phyloP scores from a whole-genome alignment of 2,797 vertebrate species.

The Leptatherina wallacei region DNA sequence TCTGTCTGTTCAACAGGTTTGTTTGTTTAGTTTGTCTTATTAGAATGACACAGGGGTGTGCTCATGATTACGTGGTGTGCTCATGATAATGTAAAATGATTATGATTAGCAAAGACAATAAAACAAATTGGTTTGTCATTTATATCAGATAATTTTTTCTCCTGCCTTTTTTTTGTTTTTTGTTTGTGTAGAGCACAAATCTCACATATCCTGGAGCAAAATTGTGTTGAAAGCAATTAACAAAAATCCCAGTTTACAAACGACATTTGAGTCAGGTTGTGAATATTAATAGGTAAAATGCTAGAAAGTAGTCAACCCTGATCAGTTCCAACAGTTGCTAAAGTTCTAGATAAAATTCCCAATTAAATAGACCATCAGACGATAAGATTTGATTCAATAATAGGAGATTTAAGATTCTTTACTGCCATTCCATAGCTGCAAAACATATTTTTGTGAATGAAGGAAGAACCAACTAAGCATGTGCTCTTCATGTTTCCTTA shows the following conservation, averaged over 20 bases:
- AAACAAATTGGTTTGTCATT: no score
- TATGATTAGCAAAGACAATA: no score
- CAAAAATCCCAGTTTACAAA: neutral
- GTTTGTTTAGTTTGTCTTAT: neutral
- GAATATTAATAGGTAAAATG: no score
- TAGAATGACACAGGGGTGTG: neutral
- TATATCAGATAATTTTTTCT: no score
- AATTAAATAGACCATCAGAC: neutral
- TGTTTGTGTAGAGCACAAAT: neutral
- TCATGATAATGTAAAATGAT: neutral
- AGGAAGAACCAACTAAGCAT: neutral
- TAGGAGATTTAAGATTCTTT: neutral
- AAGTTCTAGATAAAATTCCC: no score
- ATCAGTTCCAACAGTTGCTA: no score
- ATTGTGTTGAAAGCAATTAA: neutral
- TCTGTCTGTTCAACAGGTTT: neutral
- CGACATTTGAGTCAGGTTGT: no score
- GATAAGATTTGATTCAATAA: neutral
- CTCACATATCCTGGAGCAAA: neutral
- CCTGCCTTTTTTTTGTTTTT: no score
- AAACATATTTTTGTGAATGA: neutral
- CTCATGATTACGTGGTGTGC: neutral
- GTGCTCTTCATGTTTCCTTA: constrained; percentile 42
- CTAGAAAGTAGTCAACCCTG: no score
- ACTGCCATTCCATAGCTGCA: neutral